Evolutionary conservation across 2,113 vertebrate genomes (phyloP).

Genomic region (Chaenogobius annularis): DNA sequence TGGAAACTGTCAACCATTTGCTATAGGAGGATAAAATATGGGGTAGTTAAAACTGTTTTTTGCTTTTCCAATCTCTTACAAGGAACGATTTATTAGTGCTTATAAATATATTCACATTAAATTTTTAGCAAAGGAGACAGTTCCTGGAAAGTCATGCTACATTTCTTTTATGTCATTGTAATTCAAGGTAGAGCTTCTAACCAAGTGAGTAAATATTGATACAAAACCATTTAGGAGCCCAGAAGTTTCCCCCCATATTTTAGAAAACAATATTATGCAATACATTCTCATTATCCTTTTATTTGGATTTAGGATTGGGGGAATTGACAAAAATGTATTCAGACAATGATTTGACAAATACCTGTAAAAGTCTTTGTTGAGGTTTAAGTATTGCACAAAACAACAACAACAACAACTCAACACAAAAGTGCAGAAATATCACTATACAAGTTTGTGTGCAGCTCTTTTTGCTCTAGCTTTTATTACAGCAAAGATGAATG

Average conservation of each 20-base stretch:
- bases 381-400: too few species aligned
- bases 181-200: slow-evolving; percentile 28
- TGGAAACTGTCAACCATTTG: slow-evolving; percentile 17
- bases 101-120: slow-evolving; percentile 25
- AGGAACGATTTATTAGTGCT: slow-evolving; percentile 21
- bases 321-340: background rate
- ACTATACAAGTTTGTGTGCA: too few species aligned
- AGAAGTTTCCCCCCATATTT: background rate
- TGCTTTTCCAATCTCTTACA: slow-evolving; percentile 13
- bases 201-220: slow-evolving; percentile 23
- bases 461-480: too few species aligned
- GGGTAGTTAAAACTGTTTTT: slow-evolving; percentile 22
- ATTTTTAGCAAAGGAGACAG: background rate
- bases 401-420: too few species aligned
- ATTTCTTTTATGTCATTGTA: slow-evolving; percentile 24
- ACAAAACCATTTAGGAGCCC: background rate
- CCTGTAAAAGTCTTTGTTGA: too few species aligned
- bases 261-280: background rate
- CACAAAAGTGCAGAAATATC: too few species aligned
- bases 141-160: slow-evolving; percentile 20
- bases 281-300: background rate
- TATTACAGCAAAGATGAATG: too few species aligned
- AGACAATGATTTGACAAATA: too few species aligned
- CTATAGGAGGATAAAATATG: slow-evolving; percentile 23
- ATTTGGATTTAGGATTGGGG: background rate